Percentiles rank a stretch among this genome's conserved stretches.
These are phyloP conservation scores for Saccostrea echinata DNA, from an alignment of 1,140 invertebrate species.

Conservation along the genomic window DNA sequence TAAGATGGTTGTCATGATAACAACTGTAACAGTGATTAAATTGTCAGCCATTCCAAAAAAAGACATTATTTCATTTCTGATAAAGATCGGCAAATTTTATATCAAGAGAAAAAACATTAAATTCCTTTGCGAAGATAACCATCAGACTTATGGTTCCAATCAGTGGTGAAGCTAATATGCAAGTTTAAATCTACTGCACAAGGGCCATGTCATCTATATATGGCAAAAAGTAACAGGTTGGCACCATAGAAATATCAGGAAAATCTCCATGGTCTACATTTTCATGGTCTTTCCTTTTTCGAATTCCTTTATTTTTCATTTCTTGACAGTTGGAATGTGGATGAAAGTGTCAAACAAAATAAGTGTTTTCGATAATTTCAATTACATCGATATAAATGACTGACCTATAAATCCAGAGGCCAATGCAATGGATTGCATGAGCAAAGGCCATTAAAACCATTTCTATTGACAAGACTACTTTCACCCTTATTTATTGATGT, in stretches of 20 bases:
- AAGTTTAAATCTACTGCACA: not conserved
- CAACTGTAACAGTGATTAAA: slow-evolving; percentile 27
- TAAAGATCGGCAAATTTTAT: slow-evolving; percentile 7
- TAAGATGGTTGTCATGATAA: slow-evolving; percentile 5
- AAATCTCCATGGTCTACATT: not conserved
- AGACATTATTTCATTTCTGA: not conserved
- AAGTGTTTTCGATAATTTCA: not conserved
- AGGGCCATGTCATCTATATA: not conserved
- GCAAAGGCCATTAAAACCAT: not conserved
- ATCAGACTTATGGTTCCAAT: not conserved
- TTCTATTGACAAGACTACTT: not conserved
- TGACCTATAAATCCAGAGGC: not conserved
- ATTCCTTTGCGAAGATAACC: not conserved
- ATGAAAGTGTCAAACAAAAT: not conserved
- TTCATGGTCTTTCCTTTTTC: slow-evolving; percentile 1
- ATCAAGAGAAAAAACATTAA: not conserved
- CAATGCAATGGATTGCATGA: slow-evolving; percentile 4
- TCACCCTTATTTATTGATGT: slow-evolving; percentile 23
- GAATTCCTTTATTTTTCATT: not conserved
- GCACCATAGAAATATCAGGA: not conserved
- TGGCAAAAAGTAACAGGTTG: not conserved
- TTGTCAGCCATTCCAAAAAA: slow-evolving; percentile 1
- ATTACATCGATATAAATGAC: not conserved
- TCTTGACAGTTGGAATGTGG: slow-evolving; percentile 23
- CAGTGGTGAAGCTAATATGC: not conserved